Percentiles rank a stretch among this genome's conserved stretches.
Evolutionary conservation across 2,113 vertebrate species (phyloP).

Genomic region (Ciconia maguari): DNA sequence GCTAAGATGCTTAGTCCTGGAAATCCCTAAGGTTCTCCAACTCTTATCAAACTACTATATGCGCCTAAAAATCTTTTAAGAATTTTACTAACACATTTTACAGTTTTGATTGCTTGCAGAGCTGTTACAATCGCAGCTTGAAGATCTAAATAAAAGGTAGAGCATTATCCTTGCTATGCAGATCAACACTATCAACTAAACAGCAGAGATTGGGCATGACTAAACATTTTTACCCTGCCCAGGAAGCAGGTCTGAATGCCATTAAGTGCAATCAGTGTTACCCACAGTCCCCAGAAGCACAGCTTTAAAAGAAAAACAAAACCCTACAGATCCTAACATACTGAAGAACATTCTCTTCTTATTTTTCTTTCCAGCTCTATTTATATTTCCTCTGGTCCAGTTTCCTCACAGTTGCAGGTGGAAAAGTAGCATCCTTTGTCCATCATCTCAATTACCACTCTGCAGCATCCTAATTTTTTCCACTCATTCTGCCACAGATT

Average conservation of each 20-base stretch:
- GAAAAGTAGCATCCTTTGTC: neutral
- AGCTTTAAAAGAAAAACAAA: neutral
- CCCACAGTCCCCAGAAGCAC: neutral
- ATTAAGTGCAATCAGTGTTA: neutral
- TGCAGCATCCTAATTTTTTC: neutral
- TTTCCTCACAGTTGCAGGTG: neutral
- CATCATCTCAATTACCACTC: neutral
- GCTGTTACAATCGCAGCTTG: neutral
- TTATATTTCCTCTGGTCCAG: neutral
- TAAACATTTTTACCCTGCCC: neutral
- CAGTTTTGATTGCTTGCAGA: neutral
- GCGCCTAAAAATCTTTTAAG: neutral
- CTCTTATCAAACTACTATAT: neutral
- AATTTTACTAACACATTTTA: neutral
- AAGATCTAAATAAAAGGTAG: neutral
- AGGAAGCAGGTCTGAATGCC: neutral
- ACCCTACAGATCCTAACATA: neutral
- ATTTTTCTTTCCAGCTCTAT: neutral
- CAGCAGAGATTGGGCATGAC: neutral
- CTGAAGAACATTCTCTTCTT: neutral
- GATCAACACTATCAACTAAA: neutral
- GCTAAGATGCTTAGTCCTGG: neutral
- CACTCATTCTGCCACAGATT: neutral
- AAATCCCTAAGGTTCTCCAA: neutral
- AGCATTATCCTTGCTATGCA: neutral